Conservation (phyloP, 2,888 invertebrate species). For the Oasisia sp. region DNA sequence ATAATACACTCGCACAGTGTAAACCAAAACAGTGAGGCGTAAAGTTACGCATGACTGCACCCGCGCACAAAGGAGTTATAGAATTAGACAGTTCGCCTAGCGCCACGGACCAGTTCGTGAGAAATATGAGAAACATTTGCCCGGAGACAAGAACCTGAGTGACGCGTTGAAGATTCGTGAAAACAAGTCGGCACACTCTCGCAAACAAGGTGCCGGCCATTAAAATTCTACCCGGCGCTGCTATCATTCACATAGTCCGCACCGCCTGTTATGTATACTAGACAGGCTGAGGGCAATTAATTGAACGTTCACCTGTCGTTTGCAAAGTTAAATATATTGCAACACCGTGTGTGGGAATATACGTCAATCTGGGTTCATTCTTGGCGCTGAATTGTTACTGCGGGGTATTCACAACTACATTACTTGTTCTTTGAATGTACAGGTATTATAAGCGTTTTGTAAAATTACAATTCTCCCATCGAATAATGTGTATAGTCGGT, state of each 20-base stretch:
- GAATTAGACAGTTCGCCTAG: not conserved
- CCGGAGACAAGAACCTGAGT: not conserved
- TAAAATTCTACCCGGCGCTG: not conserved
- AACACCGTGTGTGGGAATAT: not conserved
- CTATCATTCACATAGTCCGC: not conserved
- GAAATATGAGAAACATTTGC: constrained; percentile 9
- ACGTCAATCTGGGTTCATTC: not conserved
- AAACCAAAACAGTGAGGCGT: not conserved
- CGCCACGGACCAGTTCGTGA: not conserved
- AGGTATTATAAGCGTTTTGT: not conserved
- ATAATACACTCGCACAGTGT: not conserved
- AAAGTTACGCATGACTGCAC: not conserved
- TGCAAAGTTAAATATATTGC: not conserved
- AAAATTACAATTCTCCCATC: not conserved
- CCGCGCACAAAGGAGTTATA: not conserved
- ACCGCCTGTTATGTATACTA: not conserved
- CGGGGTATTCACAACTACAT: not conserved
- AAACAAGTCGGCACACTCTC: not conserved
- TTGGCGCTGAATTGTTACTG: not conserved
- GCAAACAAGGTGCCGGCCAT: not conserved
- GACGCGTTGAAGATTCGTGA: not conserved
- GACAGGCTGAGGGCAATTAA: not conserved
- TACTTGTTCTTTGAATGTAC: not conserved
- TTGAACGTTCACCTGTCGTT: not conserved
- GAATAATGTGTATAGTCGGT: not conserved